Evolutionary conservation across 2,888 invertebrate genomes (phyloP).

Genomic region (Mycalesis mineus): DNA sequence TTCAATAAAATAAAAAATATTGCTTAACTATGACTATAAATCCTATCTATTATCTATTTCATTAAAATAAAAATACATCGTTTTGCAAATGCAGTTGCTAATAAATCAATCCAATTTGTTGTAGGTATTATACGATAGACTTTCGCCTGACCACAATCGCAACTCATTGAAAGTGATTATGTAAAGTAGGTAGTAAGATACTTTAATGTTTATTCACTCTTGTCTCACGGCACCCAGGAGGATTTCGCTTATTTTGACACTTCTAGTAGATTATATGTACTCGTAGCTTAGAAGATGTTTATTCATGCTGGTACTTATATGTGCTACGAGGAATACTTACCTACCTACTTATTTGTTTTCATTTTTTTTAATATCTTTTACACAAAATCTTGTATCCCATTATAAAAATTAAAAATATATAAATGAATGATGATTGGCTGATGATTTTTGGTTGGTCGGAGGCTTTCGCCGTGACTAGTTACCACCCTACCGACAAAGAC

Average conservation of each 20-base stretch:
- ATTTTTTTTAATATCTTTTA: too few species aligned
- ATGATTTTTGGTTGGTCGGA: too few species aligned
- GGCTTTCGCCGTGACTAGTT: too few species aligned
- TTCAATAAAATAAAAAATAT: too few species aligned
- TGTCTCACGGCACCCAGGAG: background rate
- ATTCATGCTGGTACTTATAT: background rate
- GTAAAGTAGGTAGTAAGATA: background rate
- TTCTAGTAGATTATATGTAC: background rate
- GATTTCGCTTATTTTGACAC: background rate
- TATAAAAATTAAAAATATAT: too few species aligned
- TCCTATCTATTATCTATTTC: slow-evolving; percentile 1
- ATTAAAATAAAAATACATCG: background rate
- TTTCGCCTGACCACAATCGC: slow-evolving; percentile 6
- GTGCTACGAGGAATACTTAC: background rate
- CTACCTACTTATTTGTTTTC: too few species aligned
- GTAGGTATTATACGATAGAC: too few species aligned
- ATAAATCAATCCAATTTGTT: slow-evolving; percentile 3
- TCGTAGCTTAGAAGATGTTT: background rate
- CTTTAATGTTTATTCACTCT: background rate
- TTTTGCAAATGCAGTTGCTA: slow-evolving; percentile 36
- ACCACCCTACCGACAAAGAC: too few species aligned
- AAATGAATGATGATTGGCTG: too few species aligned
- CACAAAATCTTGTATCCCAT: too few species aligned
- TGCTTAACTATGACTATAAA: background rate
- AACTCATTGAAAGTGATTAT: slow-evolving; percentile 7